Conservation (phyloP, 64 coral and sea anemone species). For the Astreopora myriophthalma region DNA sequence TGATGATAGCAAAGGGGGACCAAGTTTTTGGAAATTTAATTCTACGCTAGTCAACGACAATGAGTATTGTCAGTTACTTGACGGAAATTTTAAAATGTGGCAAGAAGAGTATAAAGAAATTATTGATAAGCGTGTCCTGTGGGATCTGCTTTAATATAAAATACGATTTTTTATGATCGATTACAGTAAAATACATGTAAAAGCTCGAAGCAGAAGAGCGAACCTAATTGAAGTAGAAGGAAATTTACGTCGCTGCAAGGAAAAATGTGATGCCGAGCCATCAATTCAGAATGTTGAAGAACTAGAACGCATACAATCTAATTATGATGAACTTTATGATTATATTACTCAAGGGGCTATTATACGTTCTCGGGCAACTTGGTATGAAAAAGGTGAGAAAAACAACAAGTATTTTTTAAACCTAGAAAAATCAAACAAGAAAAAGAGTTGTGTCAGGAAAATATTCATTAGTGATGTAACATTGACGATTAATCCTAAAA, state of each 20-base stretch:
- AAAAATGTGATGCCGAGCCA: neutral
- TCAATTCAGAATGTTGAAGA: neutral
- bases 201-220: conserved; percentile 10
- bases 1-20: neutral
- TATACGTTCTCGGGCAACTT: conserved; percentile 28
- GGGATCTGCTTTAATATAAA: conserved; percentile 62
- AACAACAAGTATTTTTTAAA: conserved; percentile 63
- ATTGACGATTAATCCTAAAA: neutral
- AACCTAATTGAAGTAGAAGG: neutral
- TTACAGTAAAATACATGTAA: conserved; percentile 27
- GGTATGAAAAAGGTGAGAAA: conserved; percentile 68
- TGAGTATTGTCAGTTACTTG: conserved; percentile 15
- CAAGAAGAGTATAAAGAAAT: neutral
- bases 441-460: conserved; percentile 9
- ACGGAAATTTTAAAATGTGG: neutral
- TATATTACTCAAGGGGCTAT: conserved; percentile 39
- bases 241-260: neutral
- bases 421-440: conserved; percentile 21
- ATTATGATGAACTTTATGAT: conserved; percentile 51
- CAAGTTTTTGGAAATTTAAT: conserved; percentile 35
- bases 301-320: neutral
- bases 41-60: conserved; percentile 34
- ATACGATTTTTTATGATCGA: conserved; percentile 44
- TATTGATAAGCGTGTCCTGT: conserved; percentile 23
- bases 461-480: neutral